Evolutionary conservation across 1,140 invertebrate genomes (phyloP).

Genomic region (Brachionus plicatilis): DNA sequence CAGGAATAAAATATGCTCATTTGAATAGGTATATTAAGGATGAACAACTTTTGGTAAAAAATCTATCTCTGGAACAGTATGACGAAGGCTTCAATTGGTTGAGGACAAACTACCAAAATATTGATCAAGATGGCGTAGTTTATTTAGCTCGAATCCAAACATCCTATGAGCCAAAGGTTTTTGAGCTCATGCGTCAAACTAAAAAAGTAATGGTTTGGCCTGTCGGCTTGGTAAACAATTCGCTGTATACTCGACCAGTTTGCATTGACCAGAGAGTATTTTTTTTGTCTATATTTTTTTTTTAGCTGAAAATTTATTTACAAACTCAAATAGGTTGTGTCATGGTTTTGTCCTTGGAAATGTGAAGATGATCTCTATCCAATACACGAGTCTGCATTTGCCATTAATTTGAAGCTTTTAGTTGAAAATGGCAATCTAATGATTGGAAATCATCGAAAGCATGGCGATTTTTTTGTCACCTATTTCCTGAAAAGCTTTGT

Average conservation of each 20-base stretch:
- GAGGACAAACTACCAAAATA: background rate
- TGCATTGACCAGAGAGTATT: background rate
- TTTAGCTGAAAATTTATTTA: background rate
- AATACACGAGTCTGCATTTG: background rate
- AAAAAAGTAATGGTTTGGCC: background rate
- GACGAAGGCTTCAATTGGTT: background rate
- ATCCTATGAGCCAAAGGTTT: background rate
- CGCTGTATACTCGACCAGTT: background rate
- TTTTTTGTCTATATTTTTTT: background rate
- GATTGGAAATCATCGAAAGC: background rate
- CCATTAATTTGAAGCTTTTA: background rate
- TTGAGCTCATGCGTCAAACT: background rate
- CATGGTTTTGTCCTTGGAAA: background rate
- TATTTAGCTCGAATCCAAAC: background rate
- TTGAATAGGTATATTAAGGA: background rate
- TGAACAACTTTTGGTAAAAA: background rate
- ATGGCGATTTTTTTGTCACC: background rate
- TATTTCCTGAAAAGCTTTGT: background rate
- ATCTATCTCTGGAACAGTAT: background rate
- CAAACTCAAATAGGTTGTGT: background rate
- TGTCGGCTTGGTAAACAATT: background rate
- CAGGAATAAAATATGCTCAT: background rate
- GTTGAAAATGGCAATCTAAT: background rate
- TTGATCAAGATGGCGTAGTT: background rate
- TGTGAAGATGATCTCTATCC: background rate